Percentiles rank a stretch among this genome's conserved stretches.
phyloP scores from a whole-genome alignment of 2,113 vertebrate species.

The Boulengeromyrus knoepffleri region DNA sequence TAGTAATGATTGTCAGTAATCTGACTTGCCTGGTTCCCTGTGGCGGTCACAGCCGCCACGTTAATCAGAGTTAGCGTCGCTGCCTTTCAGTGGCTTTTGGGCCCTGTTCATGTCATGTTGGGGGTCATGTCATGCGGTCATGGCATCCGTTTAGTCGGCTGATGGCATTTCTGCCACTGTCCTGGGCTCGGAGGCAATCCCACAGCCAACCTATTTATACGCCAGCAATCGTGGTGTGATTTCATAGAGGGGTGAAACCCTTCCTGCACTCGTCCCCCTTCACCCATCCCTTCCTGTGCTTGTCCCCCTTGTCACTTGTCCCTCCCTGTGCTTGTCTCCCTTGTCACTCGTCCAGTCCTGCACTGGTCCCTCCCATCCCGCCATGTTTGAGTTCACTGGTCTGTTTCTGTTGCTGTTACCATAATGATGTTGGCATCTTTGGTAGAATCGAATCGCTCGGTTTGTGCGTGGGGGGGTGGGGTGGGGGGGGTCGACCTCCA shows the following conservation, averaged over 20 bases:
- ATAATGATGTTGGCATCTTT: neutral
- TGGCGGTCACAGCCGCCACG: neutral
- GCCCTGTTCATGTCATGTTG: neutral
- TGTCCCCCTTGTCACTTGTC: no score
- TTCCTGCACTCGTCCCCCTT: neutral
- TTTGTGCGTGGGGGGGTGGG: no score
- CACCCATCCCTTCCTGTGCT: neutral
- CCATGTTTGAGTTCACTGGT: neutral
- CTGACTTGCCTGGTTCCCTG: neutral
- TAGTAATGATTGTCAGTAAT: neutral
- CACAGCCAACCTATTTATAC: neutral
- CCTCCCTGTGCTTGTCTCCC: no score
- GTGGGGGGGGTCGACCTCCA: neutral
- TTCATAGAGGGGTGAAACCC: neutral
- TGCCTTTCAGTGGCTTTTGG: neutral
- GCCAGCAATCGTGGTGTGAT: neutral
- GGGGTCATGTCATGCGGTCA: neutral
- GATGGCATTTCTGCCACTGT: neutral
- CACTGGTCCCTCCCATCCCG: neutral
- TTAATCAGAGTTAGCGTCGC: neutral
- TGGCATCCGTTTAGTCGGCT: neutral
- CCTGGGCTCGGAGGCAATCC: neutral
- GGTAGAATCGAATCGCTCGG: neutral
- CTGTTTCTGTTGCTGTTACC: neutral
- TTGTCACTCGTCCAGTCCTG: no score